Conservation (phyloP, 35 echinoderm and acorn worm genomes). For the Anneissia japonica region DNA sequence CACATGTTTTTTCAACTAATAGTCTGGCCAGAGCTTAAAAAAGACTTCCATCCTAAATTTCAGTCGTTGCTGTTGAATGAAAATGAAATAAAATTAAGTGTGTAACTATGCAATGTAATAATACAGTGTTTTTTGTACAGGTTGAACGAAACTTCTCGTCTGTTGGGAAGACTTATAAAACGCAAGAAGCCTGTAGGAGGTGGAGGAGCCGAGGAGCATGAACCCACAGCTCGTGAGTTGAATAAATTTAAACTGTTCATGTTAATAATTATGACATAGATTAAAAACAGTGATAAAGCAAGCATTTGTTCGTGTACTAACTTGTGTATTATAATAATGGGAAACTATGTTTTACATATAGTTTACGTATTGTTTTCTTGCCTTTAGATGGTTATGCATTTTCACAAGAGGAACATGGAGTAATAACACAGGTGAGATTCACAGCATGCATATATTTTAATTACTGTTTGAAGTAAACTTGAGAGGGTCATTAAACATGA, state of each 20-base stretch:
- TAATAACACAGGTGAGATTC: slow-evolving; percentile 70
- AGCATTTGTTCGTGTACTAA: neutral
- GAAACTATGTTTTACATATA: neutral
- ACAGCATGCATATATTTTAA: too few species aligned
- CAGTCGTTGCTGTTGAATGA: neutral
- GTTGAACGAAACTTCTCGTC: slow-evolving; percentile 85
- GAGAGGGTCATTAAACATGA: too few species aligned
- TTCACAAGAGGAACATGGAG: slow-evolving; percentile 99
- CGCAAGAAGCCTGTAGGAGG: slow-evolving; percentile 36
- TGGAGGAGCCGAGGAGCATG: slow-evolving; percentile 44
- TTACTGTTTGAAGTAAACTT: too few species aligned
- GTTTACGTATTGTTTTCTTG: neutral
- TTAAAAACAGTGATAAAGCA: neutral
- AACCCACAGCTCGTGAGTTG: slow-evolving; percentile 60
- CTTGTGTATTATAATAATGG: neutral
- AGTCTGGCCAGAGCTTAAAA: neutral
- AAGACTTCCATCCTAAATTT: neutral
- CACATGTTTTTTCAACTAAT: neutral
- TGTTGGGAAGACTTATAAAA: slow-evolving; percentile 68
- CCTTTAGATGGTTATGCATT: slow-evolving; percentile 93
- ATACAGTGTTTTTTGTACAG: slow-evolving; percentile 20
- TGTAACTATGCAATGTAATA: neutral
- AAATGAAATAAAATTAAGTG: neutral
- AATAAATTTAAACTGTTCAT: neutral
- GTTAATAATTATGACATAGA: neutral